Percentiles rank a stretch among this genome's conserved stretches.
phyloP scores from a whole-genome alignment of 1,140 invertebrate species.

The Prorops nasuta region DNA sequence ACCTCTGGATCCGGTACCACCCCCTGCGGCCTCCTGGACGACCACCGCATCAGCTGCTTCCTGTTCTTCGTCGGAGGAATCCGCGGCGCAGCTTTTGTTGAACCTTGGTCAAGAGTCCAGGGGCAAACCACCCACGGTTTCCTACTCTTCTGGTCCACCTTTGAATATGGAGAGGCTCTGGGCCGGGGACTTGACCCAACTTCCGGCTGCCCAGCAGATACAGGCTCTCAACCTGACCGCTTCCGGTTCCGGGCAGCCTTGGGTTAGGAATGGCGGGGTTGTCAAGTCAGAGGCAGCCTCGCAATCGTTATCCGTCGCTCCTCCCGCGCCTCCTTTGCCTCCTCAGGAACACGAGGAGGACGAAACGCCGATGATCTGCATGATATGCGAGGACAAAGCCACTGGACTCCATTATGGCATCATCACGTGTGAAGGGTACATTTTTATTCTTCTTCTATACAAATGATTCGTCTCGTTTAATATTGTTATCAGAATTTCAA shows the following conservation, averaged over 20 bases:
- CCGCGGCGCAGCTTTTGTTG: slow-evolving; percentile 77
- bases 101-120: slow-evolving; percentile 72
- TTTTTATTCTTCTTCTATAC: too few relatives aligned
- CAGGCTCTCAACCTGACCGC: slow-evolving; percentile 79
- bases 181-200: slow-evolving; percentile 80
- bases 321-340: slow-evolving; percentile 58
- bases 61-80: slow-evolving; percentile 66
- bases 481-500: slow-evolving; percentile 1
- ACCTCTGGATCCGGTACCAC: slow-evolving; percentile 55
- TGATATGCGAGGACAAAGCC: slow-evolving; percentile 97
- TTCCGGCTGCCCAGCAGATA: slow-evolving; percentile 78
- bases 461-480: too few relatives aligned
- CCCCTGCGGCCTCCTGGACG: slow-evolving; percentile 51
- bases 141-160: slow-evolving; percentile 61
- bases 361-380: slow-evolving; percentile 93
- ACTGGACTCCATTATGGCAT: slow-evolving; percentile 97
- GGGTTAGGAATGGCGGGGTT: slow-evolving; percentile 51
- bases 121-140: slow-evolving; percentile 50
- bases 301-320: slow-evolving; percentile 52
- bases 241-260: slow-evolving; percentile 51
- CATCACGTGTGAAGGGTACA: slow-evolving; percentile 93
- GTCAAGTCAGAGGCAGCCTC: slow-evolving; percentile 45
- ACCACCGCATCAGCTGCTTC: slow-evolving; percentile 51
- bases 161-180: slow-evolving; percentile 89
- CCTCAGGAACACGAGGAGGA: slow-evolving; percentile 75